Evolutionary conservation across 1,140 invertebrate species (phyloP), one percentile per base, ranked within the genome.

Genomic region (Polypedilum vanderplanki): DNA sequence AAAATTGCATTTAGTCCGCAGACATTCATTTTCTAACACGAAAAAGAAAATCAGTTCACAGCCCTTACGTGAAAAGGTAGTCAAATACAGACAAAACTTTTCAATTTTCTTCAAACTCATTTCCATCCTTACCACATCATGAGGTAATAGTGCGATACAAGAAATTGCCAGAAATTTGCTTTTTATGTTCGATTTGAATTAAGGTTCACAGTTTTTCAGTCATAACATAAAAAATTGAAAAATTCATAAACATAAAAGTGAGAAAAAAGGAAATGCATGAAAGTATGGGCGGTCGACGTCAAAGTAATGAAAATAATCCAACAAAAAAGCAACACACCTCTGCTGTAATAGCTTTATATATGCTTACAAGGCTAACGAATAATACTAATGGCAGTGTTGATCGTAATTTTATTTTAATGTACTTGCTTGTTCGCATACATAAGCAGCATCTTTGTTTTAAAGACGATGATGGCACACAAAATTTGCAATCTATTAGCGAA

Each of bases 181-280:
- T 70, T 70, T 67, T 67, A 18, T 70, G 17, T 70, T 70, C 17
- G 8, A 18, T 18, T 70, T 20, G 65, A 70, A 70, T 70, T 70
- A 70, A 70, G 65, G 65, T 20, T 18, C n/a, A 70, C 20, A 57
- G 3, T n/a, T 57, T 70, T 3, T 5, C 24, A 17, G 7, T 20
- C 18, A 70, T 70, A 7, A 20, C 12, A n/a, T 57, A 57, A 57
- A 67, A 70, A 70, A 70, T 70, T 57, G 24, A 33, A 33, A 15
- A 15, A 57, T 17, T 7, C 46, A 57, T 57, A 57, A 57, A 57
- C 46, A 57, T 57, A 57, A 57, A 57, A n/a, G 46, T 12, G 12
- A 57, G 3, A 46, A 8, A 46, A 46, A 46, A 46, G 7, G 15
- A 57, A 57, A 57, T 57, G 12, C 46, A 15, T 15, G n/a, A 57